Percentiles rank a stretch among this genome's conserved stretches.
Conservation (phyloP, 2,797 vertebrate genomes). For the Poeciliopsis infans region DNA sequence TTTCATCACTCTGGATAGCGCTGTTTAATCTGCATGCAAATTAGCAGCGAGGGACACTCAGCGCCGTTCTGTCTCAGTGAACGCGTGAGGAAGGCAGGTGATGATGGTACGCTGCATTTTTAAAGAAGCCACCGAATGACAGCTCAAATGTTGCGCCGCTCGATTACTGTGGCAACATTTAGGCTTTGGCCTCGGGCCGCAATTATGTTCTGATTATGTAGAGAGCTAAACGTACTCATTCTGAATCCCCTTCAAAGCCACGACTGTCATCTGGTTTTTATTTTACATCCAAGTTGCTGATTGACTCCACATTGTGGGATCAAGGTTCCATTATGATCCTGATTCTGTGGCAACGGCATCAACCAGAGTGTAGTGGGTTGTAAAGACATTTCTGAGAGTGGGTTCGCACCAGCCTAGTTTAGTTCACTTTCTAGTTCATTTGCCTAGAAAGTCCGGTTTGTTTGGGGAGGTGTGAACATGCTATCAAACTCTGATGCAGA, state of each 20-base stretch:
- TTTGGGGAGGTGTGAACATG: too few relatives aligned
- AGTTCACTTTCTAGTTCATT: too few relatives aligned
- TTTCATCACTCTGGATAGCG: constrained; percentile 11
- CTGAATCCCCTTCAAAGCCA: constrained; percentile 23
- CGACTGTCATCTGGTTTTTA: neutral
- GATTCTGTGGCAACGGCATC: neutral
- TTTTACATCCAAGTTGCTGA: neutral
- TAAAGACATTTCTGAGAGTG: neutral
- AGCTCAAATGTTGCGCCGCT: constrained; percentile 29
- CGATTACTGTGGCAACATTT: constrained; percentile 21
- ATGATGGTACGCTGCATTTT: constrained; percentile 9
- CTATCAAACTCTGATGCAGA: too few relatives aligned
- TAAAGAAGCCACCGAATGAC: constrained; percentile 12
- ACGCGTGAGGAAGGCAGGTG: constrained; percentile 14
- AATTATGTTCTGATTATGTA: constrained; percentile 30
- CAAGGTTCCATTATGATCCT: neutral
- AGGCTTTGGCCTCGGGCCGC: constrained; percentile 16
- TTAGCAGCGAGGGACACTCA: neutral
- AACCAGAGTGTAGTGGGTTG: neutral
- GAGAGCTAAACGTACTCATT: constrained; percentile 28
- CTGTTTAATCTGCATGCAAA: constrained; percentile 23
- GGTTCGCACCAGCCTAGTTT: too few relatives aligned
- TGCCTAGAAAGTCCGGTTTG: too few relatives aligned
- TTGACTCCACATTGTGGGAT: neutral
- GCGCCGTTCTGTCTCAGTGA: constrained; percentile 9